These are phyloP conservation scores for Oscheius sp. DNA, from an alignment of 2,888 invertebrate genomes.

Conservation along the genomic window DNA sequence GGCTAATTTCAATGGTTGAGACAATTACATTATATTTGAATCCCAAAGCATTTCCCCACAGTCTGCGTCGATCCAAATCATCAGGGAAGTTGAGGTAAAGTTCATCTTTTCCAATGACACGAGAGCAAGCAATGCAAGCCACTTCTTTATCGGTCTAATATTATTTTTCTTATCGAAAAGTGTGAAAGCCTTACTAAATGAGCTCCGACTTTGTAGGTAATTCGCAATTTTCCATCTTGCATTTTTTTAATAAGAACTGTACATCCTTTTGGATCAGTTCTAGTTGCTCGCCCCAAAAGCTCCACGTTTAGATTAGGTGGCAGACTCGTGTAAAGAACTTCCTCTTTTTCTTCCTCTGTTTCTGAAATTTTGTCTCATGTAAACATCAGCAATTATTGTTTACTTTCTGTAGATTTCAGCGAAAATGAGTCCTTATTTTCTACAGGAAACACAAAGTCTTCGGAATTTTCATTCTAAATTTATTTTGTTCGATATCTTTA, in stretches of 20 bases:
- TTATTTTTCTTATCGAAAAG: background rate
- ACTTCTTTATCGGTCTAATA: background rate
- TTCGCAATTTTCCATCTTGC: slow-evolving; percentile 21
- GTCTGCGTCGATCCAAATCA: slow-evolving; percentile 53
- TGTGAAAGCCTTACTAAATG: too few relatives aligned
- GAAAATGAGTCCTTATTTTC: background rate
- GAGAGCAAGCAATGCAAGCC: slow-evolving; percentile 47
- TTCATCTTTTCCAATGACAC: slow-evolving; percentile 46
- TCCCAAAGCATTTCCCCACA: slow-evolving; percentile 58
- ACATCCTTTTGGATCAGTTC: background rate
- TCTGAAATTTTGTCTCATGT: background rate
- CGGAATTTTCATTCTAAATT: background rate
- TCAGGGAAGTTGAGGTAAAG: slow-evolving; percentile 58
- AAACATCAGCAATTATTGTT: background rate
- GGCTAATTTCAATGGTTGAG: background rate
- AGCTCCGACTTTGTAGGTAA: too few relatives aligned
- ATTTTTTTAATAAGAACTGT: slow-evolving; percentile 2
- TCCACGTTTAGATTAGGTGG: slow-evolving; percentile 30
- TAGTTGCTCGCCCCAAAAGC: slow-evolving; percentile 9
- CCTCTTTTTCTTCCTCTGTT: background rate
- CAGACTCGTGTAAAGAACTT: slow-evolving; percentile 25
- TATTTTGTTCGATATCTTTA: background rate
- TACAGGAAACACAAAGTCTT: background rate
- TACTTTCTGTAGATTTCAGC: background rate
- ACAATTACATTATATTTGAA: slow-evolving; percentile 50